Conservation (phyloP, 2,888 invertebrate species). For the Nomada ferruginata region DNA sequence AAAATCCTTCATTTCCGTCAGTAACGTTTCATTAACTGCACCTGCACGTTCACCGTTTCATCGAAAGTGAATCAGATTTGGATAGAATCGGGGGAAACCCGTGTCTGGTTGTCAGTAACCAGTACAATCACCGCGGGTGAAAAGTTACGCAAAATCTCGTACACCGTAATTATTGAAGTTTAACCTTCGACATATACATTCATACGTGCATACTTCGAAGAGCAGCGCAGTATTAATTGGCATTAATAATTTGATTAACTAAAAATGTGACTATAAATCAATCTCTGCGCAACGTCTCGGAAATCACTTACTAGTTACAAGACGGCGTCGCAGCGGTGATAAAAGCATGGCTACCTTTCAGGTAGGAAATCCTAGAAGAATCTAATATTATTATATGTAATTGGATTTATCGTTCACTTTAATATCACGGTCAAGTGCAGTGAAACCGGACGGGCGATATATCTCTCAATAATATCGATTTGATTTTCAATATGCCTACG, state of each 20-base stretch:
- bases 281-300: too few relatives aligned
- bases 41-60: background rate
- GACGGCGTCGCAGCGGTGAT: background rate
- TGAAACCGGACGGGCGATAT: background rate
- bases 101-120: background rate
- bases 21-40: too few relatives aligned
- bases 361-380: slow-evolving; percentile 45
- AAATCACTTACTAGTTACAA: background rate
- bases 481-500: too few relatives aligned
- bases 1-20: background rate
- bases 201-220: background rate
- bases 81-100: background rate
- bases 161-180: background rate
- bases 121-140: background rate
- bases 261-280: too few relatives aligned
- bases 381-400: slow-evolving; percentile 39
- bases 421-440: slow-evolving; percentile 6
- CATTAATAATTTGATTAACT: too few relatives aligned
- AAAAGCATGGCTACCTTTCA: background rate
- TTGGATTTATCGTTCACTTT: slow-evolving; percentile 12
- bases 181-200: background rate
- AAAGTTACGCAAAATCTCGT: slow-evolving; percentile 19
- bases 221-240: background rate
- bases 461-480: background rate
- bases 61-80: background rate